Conservation (phyloP, 2,888 invertebrate species). For the Drosophila histrio region DNA sequence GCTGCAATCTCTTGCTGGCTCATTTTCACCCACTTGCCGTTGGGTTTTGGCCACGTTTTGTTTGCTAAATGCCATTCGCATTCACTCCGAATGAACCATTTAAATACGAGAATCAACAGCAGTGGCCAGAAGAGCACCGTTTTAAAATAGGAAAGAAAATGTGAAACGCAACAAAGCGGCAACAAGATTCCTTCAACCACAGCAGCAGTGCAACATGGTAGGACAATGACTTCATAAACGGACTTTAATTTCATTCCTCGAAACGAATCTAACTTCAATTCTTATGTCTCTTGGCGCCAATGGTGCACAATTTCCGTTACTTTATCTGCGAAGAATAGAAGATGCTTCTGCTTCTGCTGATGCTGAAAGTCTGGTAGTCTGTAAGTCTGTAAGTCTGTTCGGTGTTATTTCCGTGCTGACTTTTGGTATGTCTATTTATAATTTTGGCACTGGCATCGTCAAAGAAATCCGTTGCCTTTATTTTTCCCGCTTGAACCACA, state of each 20-base stretch:
- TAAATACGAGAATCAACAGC: constrained; percentile 64
- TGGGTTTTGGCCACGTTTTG: constrained; percentile 67
- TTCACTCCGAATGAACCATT: constrained; percentile 63
- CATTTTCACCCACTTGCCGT: constrained; percentile 68
- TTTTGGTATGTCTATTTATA: constrained; percentile 10
- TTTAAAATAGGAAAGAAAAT: constrained; percentile 21
- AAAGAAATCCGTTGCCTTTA: constrained; percentile 3
- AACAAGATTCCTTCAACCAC: constrained; percentile 48
- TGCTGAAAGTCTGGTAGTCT: constrained; percentile 1
- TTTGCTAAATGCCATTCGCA: constrained; percentile 70
- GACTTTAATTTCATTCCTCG: constrained; percentile 67
- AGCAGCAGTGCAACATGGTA: constrained; percentile 47
- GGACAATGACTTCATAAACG: constrained; percentile 77
- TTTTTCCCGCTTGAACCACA: constrained; percentile 14
- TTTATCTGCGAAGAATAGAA: constrained; percentile 37
- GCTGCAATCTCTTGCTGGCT: constrained; percentile 28
- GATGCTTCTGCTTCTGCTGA: constrained; percentile 3
- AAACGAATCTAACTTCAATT: constrained; percentile 27
- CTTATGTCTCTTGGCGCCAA: constrained; percentile 32
- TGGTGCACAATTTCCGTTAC: constrained; percentile 69
- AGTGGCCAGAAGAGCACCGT: constrained; percentile 25
- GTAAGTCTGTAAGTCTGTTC: neutral
- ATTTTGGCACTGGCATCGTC: constrained; percentile 13
- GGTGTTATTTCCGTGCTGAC: constrained; percentile 32
- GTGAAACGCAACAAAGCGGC: constrained; percentile 27